These are phyloP conservation scores for Luehdorfia chinensis DNA, from an alignment of 1,140 invertebrate genomes.

Conservation along the genomic window DNA sequence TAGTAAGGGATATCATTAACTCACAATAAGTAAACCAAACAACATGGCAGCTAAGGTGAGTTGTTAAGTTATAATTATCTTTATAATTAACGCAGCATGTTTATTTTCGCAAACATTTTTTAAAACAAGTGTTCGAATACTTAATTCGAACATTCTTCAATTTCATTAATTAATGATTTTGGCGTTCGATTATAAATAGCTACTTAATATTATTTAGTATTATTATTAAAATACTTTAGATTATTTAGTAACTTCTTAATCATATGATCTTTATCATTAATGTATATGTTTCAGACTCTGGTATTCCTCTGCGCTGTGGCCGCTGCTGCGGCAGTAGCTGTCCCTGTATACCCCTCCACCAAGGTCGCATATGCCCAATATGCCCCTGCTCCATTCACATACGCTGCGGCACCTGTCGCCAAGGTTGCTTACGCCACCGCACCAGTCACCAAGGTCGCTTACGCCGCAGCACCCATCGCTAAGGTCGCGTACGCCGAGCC, in stretches of 20 bases:
- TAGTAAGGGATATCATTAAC: slow-evolving; percentile 32
- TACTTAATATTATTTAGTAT: too few species aligned
- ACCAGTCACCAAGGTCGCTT: slow-evolving; percentile 29
- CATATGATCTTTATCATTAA: too few species aligned
- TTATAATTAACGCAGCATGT: background rate
- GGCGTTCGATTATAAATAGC: too few species aligned
- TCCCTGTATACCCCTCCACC: slow-evolving; percentile 25
- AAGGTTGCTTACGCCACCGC: slow-evolving; percentile 26
- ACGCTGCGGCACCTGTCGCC: slow-evolving; percentile 31
- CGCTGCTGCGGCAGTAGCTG: slow-evolving; percentile 29
- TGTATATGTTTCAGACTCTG: slow-evolving; percentile 26
- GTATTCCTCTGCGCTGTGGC: slow-evolving; percentile 36
- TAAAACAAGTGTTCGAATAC: too few species aligned
- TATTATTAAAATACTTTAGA: too few species aligned
- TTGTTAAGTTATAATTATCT: background rate
- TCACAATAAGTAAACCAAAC: slow-evolving; percentile 37
- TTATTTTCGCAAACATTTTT: background rate
- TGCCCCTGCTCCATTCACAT: slow-evolving; percentile 24
- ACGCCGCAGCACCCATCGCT: slow-evolving; percentile 35
- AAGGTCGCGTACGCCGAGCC: slow-evolving; percentile 58
- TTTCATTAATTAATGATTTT: too few species aligned
- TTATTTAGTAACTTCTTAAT: too few species aligned
- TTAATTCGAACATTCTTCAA: too few species aligned
- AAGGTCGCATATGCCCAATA: slow-evolving; percentile 33
- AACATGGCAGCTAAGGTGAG: slow-evolving; percentile 21